Percentiles rank a stretch among this genome's conserved stretches.
These are phyloP conservation scores for Cisticola juncidis DNA, from an alignment of 2,113 vertebrate genomes.

Conservation along the genomic window DNA sequence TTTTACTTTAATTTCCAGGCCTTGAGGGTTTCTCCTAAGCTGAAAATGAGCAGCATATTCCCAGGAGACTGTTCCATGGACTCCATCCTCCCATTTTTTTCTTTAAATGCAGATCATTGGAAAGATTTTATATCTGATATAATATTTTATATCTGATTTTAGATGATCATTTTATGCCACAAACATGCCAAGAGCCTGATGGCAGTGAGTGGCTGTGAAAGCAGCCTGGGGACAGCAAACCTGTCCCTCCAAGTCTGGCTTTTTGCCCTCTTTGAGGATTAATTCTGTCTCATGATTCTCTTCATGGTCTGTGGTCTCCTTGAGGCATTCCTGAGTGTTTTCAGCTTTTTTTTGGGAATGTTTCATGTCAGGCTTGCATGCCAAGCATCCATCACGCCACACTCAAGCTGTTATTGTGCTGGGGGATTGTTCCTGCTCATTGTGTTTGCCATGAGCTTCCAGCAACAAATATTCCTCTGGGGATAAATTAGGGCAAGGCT, in stretches of 20 bases:
- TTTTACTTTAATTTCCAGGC: not conserved
- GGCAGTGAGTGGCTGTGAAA: not conserved
- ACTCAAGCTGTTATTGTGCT: not conserved
- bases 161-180: not conserved
- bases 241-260: not conserved
- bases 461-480: not conserved
- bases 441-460: constrained; percentile 8
- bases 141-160: not conserved
- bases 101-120: not conserved
- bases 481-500: not conserved
- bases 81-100: not conserved
- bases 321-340: constrained; percentile 14
- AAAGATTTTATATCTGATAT: not conserved
- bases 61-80: not conserved
- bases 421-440: not conserved
- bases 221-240: not conserved
- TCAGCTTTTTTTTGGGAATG: not conserved
- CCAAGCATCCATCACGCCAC: not conserved
- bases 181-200: not conserved
- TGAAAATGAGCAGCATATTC: not conserved
- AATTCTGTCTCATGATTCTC: not conserved
- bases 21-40: not conserved
- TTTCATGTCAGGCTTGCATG: not conserved
- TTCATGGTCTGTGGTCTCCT: not conserved
- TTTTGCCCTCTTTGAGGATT: not conserved